These are phyloP conservation scores for Pollenia griseotomentosa DNA, from an alignment of 2,888 invertebrate species.

Conservation along the genomic window DNA sequence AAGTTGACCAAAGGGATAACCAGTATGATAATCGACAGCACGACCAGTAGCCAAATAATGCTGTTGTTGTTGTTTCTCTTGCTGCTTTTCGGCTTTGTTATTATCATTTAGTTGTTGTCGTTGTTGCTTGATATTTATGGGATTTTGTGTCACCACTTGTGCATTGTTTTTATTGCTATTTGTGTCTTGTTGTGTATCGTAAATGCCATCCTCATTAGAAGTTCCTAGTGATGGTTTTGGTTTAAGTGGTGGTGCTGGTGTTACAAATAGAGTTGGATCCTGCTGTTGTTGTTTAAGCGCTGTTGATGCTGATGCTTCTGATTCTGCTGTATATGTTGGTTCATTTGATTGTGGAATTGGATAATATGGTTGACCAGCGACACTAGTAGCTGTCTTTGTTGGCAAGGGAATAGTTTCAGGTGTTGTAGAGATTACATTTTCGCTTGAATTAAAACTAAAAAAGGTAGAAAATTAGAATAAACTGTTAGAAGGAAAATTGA, in stretches of 20 bases:
- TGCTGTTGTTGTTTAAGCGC: conserved; percentile 39
- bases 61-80: conserved; percentile 68
- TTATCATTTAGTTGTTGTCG: conserved; percentile 64
- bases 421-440: conserved; percentile 78
- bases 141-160: conserved; percentile 65
- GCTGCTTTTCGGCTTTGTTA: conserved; percentile 63
- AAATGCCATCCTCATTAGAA: conserved; percentile 66
- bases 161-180: conserved; percentile 53
- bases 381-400: conserved; percentile 27
- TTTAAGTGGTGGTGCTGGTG: conserved; percentile 60
- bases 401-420: conserved; percentile 60
- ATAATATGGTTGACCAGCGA: conserved; percentile 64
- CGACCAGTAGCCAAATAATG: conserved; percentile 80
- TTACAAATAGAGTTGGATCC: conserved; percentile 68
- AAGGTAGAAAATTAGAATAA: conserved; percentile 51
- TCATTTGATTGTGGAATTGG: conserved; percentile 67
- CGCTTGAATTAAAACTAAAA: conserved; percentile 81
- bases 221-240: conserved; percentile 34
- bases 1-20: conserved; percentile 81
- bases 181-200: conserved; percentile 47
- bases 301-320: conserved; percentile 28
- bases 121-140: conserved; percentile 65
- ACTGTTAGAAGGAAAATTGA: conserved; percentile 13
- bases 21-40: conserved; percentile 80
- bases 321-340: conserved; percentile 43